These are phyloP conservation scores for Sebastolobus alascanus DNA, from an alignment of 2,797 vertebrate genomes.

Conservation along the genomic window DNA sequence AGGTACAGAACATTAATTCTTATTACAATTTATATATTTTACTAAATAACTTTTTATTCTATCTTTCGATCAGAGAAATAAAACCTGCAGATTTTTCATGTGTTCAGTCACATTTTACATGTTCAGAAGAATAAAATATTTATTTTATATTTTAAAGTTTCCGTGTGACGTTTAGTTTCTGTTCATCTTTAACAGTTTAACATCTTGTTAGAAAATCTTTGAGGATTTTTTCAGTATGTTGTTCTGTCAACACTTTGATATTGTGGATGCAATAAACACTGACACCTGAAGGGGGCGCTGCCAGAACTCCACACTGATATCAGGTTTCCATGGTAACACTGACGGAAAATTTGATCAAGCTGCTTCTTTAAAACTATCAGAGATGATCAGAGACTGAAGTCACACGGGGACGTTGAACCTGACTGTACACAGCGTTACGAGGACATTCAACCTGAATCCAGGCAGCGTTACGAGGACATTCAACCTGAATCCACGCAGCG, in stretches of 20 bases:
- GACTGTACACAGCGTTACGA: not conserved
- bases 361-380: not conserved
- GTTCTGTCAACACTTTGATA: not conserved
- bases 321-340: slow-evolving; percentile 24
- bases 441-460: too few species aligned
- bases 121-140: slow-evolving; percentile 9
- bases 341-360: not conserved
- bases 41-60: not conserved
- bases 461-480: not conserved
- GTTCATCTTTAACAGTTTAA: slow-evolving; percentile 7
- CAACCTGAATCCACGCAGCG: not conserved
- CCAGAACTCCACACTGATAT: not conserved
- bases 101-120: not conserved
- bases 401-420: not conserved
- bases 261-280: slow-evolving; percentile 7
- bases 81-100: not conserved
- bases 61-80: not conserved
- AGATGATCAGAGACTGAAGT: slow-evolving; percentile 20
- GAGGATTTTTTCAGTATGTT: too few species aligned
- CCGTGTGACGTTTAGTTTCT: slow-evolving; percentile 1
- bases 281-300: slow-evolving; percentile 9
- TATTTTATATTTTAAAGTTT: not conserved
- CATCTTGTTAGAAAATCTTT: not conserved
- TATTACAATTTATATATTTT: not conserved
- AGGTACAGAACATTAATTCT: not conserved